phyloP scores from a whole-genome alignment of 2,888 invertebrate species.

The Crepidodera aurea region DNA sequence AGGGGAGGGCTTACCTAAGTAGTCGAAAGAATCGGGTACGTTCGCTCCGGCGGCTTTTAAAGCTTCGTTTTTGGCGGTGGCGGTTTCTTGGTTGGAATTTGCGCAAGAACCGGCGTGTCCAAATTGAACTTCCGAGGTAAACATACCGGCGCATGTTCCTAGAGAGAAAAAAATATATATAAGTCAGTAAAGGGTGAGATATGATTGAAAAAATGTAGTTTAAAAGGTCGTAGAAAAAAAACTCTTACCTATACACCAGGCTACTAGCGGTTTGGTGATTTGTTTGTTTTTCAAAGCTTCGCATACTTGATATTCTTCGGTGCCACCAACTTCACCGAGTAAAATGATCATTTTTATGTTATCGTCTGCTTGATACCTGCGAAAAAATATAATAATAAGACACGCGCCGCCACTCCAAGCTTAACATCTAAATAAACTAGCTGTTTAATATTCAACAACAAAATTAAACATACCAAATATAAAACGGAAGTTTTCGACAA shows the following conservation, averaged over 20 bases:
- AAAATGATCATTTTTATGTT: conserved; percentile 94
- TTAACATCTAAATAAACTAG: no score
- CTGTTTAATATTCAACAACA: no score
- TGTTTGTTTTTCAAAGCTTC: conserved; percentile 80
- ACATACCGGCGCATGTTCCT: conserved; percentile 73
- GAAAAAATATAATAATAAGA: no score
- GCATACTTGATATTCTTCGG: conserved; percentile 97
- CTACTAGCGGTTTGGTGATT: conserved; percentile 93
- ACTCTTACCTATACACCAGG: conserved; percentile 92
- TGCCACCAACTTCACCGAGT: conserved; percentile 98
- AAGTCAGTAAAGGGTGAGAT: neutral
- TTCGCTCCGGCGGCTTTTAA: conserved; percentile 83
- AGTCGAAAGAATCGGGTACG: conserved; percentile 94
- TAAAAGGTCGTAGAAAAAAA: neutral
- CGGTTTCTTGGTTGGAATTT: conserved; percentile 87
- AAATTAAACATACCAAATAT: no score
- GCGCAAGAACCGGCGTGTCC: conserved; percentile 99
- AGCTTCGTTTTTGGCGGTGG: conserved; percentile 89
- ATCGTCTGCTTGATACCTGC: conserved; percentile 73
- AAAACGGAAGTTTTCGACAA: no score
- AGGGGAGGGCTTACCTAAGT: conserved; percentile 59
- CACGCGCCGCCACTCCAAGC: no score
- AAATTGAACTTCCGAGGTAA: conserved; percentile 90
- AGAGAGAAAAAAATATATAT: conserved; percentile 25
- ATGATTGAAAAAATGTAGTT: neutral